phyloP scores from a whole-genome alignment of 2,797 vertebrate genomes.

The Eupleurogrammus muticus region DNA sequence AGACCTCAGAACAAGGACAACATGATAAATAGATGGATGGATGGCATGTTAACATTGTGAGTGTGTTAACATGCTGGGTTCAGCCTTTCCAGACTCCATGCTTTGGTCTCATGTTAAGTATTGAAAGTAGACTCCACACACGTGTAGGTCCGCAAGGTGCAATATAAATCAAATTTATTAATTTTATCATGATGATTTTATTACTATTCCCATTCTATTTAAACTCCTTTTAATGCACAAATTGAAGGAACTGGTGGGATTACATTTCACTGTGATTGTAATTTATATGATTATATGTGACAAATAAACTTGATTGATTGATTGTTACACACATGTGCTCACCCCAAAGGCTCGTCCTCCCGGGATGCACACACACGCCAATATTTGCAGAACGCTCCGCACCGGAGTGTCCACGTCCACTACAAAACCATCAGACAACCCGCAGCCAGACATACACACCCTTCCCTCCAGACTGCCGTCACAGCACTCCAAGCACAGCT shows the following conservation, averaged over 20 bases:
- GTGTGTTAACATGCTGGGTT: neutral
- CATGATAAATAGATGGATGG: neutral
- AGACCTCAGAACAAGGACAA: neutral
- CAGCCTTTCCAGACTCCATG: neutral
- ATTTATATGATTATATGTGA: no score
- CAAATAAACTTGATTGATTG: no score
- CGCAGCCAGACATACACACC: conserved; percentile 80
- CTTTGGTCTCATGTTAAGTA: conserved; percentile 23
- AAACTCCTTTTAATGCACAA: no score
- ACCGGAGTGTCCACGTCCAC: conserved; percentile 58
- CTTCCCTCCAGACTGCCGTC: conserved; percentile 83
- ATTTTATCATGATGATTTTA: conserved; percentile 27
- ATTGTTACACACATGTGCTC: conserved; percentile 34
- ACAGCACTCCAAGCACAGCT: conserved; percentile 85
- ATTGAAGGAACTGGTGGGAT: no score
- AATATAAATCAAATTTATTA: conserved; percentile 61
- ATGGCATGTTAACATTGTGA: neutral
- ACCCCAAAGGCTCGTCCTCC: conserved; percentile 40
- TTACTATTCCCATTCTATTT: no score
- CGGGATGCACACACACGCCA: conserved; percentile 30
- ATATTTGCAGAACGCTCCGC: conserved; percentile 63
- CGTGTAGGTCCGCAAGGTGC: conserved; percentile 34
- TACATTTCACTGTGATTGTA: no score
- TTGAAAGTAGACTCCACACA: conserved; percentile 20
- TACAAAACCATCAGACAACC: conserved; percentile 65